Base-by-base conservation (phyloP, 2,888 invertebrate genomes). In the Agriotes lineatus region DNA sequence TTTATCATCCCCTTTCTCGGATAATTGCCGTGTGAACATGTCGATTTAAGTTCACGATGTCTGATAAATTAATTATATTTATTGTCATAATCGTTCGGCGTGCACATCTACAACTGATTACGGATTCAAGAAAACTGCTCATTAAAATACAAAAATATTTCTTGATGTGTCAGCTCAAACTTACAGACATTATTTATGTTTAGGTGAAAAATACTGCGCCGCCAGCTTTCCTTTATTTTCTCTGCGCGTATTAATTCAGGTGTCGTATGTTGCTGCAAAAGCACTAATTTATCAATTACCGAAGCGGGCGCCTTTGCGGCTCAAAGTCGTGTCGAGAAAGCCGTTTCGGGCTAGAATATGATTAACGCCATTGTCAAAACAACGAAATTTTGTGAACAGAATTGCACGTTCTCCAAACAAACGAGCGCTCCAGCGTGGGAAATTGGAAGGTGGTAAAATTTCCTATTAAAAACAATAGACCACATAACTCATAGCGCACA, bases 381-480 rank as follows among this genome's bases (percentile, higher is more conserved):
- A 64, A 67, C 64, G 52, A 57, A 66, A 65, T 63, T 59, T 59
- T 69, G 39, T 35, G 18, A 33, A 22, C 59, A 58, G 22, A 42
- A 25, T 58, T 19, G 19, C 18, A 35, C 48, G 39, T 20, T 35
- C 42, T 30, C 22, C 19, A 57, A 57, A 56, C 44, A 59, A 45
- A 59, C 22, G 20, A 57, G 20, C 39, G 14, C 2, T 45, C 1
- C 12, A 19, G 72, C 68, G 73, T 73, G 70, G 71, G 73, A 70
- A 71, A 56, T 39, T 50, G 52, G 61, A 64, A 71, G 72, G 73
- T 70, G 71, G 71, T 71, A 71, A 67, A 68, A 66, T 68, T 73
- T 67, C 70, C 63, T 70, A 60, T 69, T 72, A 70, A 70, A 72
- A 72, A 72, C 73, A 70, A 73, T 73, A 72, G 70, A 50, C 45